Conservation (phyloP, 1,140 invertebrate species). For the Trachymyrmex cornetzi region DNA sequence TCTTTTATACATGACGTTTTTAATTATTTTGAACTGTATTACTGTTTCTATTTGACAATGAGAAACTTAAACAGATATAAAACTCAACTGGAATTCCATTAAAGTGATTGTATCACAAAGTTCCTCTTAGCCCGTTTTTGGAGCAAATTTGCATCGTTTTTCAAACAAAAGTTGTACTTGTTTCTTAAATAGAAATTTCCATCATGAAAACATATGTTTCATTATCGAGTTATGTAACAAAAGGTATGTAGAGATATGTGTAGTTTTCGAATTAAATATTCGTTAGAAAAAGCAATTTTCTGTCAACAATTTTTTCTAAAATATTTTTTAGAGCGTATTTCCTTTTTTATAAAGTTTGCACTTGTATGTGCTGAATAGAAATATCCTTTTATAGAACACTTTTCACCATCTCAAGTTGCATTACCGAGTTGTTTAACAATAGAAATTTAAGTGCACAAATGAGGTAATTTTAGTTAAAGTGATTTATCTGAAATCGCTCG, state of each 20-base stretch:
- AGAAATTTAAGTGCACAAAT: constrained; percentile 4
- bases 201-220: neutral
- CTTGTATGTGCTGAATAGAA: neutral
- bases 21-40: constrained; percentile 40
- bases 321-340: neutral
- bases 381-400: neutral
- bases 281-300: neutral
- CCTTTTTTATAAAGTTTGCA: neutral
- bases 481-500: constrained; percentile 8
- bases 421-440: constrained; percentile 34
- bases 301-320: neutral
- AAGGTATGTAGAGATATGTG: neutral
- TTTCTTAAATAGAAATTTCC: constrained; percentile 16
- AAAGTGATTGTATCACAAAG: constrained; percentile 40
- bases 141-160: constrained; percentile 26
- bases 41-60: constrained; percentile 20
- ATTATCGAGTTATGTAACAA: neutral
- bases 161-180: constrained; percentile 8
- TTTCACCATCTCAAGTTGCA: constrained; percentile 5
- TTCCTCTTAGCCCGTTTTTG: neutral
- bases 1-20: neutral
- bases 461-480: constrained; percentile 15
- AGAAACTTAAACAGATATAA: neutral
- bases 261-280: constrained; percentile 1
- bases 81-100: constrained; percentile 41